A percentile compares a stretch with the other conserved stretches of the same genome.
These are phyloP conservation scores for Linnaemya tessellans DNA, from an alignment of 2,888 invertebrate genomes.

Conservation along the genomic window DNA sequence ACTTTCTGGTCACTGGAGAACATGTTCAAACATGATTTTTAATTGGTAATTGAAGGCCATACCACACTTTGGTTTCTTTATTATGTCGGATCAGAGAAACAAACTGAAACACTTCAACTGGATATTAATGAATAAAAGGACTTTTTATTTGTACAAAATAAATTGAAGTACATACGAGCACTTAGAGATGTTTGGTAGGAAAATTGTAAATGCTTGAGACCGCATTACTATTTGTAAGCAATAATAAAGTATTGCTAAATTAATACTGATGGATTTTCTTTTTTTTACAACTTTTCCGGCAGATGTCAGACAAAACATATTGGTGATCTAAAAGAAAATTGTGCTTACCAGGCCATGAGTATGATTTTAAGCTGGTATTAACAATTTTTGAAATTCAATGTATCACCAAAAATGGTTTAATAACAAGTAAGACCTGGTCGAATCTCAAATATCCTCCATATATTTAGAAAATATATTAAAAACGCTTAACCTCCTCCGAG, in stretches of 20 bases:
- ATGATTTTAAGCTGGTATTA: no score
- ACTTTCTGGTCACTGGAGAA: constrained; percentile 42
- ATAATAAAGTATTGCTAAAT: background rate
- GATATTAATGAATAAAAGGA: constrained; percentile 67
- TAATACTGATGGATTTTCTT: background rate
- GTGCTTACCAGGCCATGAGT: no score
- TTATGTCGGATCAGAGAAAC: background rate
- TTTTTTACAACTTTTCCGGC: background rate
- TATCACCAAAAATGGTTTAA: no score
- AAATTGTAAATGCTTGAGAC: background rate
- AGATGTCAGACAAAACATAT: background rate
- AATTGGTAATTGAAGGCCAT: constrained; percentile 64
- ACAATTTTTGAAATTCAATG: no score
- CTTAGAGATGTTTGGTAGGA: background rate
- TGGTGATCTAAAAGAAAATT: no score
- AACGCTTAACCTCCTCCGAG: no score
- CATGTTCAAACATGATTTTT: constrained; percentile 25
- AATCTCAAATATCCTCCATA: no score
- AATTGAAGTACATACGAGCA: background rate
- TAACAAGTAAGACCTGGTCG: no score
- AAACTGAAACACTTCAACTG: background rate
- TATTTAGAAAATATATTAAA: no score
- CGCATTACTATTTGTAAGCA: constrained; percentile 33
- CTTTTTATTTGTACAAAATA: constrained; percentile 21
- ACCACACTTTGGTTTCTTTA: constrained; percentile 63